A percentile compares a stretch with the other conserved stretches of the same genome.
phyloP scores from a whole-genome alignment of 2,797 vertebrate species.

The Phrynocephalus forsythii region DNA sequence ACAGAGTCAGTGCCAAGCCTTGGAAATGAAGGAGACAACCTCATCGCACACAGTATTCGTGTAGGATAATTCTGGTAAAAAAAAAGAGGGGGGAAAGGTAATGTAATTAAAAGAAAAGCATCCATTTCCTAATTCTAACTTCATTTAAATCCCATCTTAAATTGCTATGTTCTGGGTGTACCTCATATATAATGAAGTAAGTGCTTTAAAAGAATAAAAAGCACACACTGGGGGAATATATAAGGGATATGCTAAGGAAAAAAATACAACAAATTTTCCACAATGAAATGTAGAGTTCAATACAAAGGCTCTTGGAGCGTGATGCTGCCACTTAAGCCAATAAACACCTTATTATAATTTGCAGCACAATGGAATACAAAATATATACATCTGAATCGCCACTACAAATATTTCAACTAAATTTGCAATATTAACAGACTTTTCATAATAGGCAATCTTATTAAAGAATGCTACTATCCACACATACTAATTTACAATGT shows the following conservation, averaged over 20 bases:
- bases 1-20: conserved; percentile 81
- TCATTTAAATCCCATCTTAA: background rate
- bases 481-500: conserved; percentile 18
- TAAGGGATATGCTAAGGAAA: no score
- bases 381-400: background rate
- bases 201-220: conserved; percentile 1
- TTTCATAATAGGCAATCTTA: background rate
- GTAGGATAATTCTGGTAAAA: conserved; percentile 77
- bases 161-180: background rate
- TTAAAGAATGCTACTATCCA: background rate
- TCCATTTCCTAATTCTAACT: background rate
- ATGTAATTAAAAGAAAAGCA: background rate
- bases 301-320: background rate
- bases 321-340: background rate
- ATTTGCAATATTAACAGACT: background rate
- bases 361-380: background rate
- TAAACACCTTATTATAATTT: background rate
- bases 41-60: conserved; percentile 90
- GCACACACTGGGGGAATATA: background rate
- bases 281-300: background rate
- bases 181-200: background rate
- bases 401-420: background rate
- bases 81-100: conserved; percentile 46
- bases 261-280: background rate
- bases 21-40: conserved; percentile 82